Base-by-base conservation (phyloP, 2,113 vertebrate genomes). In the Alligator mississippiensis region DNA sequence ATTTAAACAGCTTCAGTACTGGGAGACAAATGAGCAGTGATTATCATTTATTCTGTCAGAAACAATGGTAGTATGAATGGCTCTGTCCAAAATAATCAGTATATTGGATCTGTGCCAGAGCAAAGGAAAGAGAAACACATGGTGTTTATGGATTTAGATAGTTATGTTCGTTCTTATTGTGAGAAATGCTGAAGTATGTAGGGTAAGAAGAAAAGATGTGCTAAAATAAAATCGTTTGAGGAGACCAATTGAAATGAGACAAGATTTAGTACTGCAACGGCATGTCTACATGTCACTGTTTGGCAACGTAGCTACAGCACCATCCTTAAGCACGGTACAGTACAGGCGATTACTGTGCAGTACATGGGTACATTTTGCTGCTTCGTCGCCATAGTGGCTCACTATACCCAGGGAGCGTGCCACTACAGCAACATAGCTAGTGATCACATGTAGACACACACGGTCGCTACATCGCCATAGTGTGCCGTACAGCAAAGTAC, bases 11-110 rank as follows among this genome's bases (percentile, higher is more conserved):
- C 66, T 90, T 96, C 70, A 82, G 75, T 72, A 78, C 70, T 4
- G 74, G 76, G 62, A 92, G 89, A 94, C 57, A 90, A 96, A 95
- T 47, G 89, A 95, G 77, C 34, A 82, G 76, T 74, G 87, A 96
- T 90, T 86, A 95, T 86, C 59, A 82, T 90, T 95, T 89, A 87
- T 91, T 95, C 90, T 95, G 92, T 93, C 85, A 92, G 93, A 62
- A 88, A 89, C 57, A 88, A 77, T 58, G 85, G 83, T 91, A 62
- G 62, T 89, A 74, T 81, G 75, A 96, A 94, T 70, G 84, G 64
- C 80, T 93, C 64, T 93, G 82, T 87, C 92, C 89, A 93, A 93
- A 96, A 92, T 24, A 94, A 93, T 94, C 88, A 92, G 85, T 19
- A 58, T 19, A 11, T 5, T 94, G 93, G 94, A 83, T 89, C 68